Base-by-base conservation (phyloP, 2,888 invertebrate species). In the Epirrita christyi region DNA sequence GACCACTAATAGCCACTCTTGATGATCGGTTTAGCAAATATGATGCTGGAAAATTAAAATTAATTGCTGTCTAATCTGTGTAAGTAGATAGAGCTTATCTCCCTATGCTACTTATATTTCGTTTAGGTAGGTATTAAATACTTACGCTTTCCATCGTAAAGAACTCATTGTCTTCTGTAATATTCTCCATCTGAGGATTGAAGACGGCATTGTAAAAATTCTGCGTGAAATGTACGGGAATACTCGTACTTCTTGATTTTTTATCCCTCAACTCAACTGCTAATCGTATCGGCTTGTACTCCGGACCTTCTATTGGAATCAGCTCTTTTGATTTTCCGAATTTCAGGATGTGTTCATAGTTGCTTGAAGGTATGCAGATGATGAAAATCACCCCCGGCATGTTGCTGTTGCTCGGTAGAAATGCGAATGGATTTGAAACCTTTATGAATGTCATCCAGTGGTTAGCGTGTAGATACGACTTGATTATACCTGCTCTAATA, bases 341-440 rank as follows among this genome's bases (percentile, higher is more conserved):
- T 50, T 90, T 86, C 13, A 94, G 66, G 40, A 93, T 90, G 71
- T 94, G 94, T 80, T 95, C 95, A 71, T 93, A 94, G 75, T 93
- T 94, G 53, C 94, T 93, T 58, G 95, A 94, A 7, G 95, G 95
- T 68, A 95, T 94, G 72, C 94, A 94, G 59, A 95, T 93, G 55
- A 95, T 79, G 74, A 95, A 95, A 60, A 95, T 93, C 6, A 95
- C 95, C 64, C 95, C 95, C 3, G 85, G 93, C 94, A 94, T 94
- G 62, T 74, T 58, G 42, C 46, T n/a, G 28, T 14, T 11, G 45
- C 53, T 55, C 37, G 51, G 34, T 38, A n/a, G 15, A 47, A 61
- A 42, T 40, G 47, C 45, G 50, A 45, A 48, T 49, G 44, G 55
- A 29, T 55, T 53, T 63, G 72, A 65, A 68, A 65, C 38, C 49